Evolutionary conservation across 2,113 vertebrate species (phyloP), one percentile per base, ranked within the genome.

Genomic region (Xiphophorus maculatus): DNA sequence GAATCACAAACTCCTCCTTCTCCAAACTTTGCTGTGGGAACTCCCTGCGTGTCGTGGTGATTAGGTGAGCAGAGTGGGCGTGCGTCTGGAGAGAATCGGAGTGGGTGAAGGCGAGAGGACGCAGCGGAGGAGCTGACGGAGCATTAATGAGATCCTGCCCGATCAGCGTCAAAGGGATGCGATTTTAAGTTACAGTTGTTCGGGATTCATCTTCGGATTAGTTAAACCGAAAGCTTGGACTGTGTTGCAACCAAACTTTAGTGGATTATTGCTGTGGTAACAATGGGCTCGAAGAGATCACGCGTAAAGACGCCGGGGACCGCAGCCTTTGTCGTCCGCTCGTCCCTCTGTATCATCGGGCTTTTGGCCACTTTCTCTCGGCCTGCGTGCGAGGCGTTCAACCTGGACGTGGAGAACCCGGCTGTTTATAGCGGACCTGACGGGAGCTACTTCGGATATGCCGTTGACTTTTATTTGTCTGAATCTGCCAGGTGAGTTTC

Each of bases 381-480:
- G 76, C 89, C 91, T n/a, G 83, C 84, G 60, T 85, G 93, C 76
- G 89, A 89, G 40, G 92, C 93, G 51, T 97, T 97, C 92, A 98
- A 97, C 88, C 79, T 97, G 87, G 97, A 96, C 85, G 90, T 92
- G 77, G 94, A 96, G 86, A 94, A 92, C 80, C 96, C 96, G 1
- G 76, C 92, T 0, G 90, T 95, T 48, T 95, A 96, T 71, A 88
- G 88, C 22, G 96, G 97, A 85, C 93, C 96, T 32, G 76, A 83
- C 0, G 96, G 96, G 70, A 97, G 96, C 93, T 94, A 95, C 80
- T 98, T 97, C 80, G 96, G 97, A 82, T 98, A 97, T 72, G 95
- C 96, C 0, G 94, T 97, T 87, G 96, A 97, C 84, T 98, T 97
- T 92, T 97, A 97, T 88, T 92, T 95, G 90, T 94, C 96, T 5